Evolutionary conservation across 2,888 invertebrate species (phyloP), one percentile per base, ranked within the genome.

Genomic region (Cataglyphis rosenhaueri): DNA sequence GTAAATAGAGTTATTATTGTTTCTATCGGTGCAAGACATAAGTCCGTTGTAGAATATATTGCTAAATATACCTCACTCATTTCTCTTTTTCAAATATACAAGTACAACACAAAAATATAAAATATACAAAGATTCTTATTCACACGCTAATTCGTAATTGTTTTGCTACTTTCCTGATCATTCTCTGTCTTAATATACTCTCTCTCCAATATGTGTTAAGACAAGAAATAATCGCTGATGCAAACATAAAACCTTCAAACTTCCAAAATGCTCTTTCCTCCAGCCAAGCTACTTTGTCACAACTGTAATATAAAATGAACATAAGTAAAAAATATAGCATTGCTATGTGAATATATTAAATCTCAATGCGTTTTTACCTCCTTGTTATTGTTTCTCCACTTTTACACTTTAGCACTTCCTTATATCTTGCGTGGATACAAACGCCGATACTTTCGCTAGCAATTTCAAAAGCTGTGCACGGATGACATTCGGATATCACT

Each of bases 201-300:
- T 94, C 94, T 52, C 94, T 91, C 94, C 94, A 94, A 83, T 93
- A 94, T 25, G 94, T 94, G 35, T 90, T 91, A 9, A 93, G 85
- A 74, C 94, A 93, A 15, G 97, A 97, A 29, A 96, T 93, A 0
- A 97, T 92, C 1, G 97, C 96, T 48, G 96, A 92, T 0, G 96
- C 94, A 92, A 97, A 96, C 94, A 97, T 96, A 92, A 96, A 96
- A 73, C 96, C 96, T 92, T 98, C 97, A 92, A 98, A 98, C 89
- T 97, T 96, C 97, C 97, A 98, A 94, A 97, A 99, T 81, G 97
- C 96, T 85, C 96, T 96, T 93, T 98, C 97, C 92, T 98, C 98
- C 73, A 98, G 95, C 95, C 97, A 97, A 3, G 97, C 97, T 21
- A 98, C 97, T 93, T 96, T 96, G 92, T 98, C 98, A 95, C 98